Percentiles rank a stretch among this genome's conserved stretches.
Conservation (phyloP, 2,888 invertebrate genomes). For the Drosophila antonietae region DNA sequence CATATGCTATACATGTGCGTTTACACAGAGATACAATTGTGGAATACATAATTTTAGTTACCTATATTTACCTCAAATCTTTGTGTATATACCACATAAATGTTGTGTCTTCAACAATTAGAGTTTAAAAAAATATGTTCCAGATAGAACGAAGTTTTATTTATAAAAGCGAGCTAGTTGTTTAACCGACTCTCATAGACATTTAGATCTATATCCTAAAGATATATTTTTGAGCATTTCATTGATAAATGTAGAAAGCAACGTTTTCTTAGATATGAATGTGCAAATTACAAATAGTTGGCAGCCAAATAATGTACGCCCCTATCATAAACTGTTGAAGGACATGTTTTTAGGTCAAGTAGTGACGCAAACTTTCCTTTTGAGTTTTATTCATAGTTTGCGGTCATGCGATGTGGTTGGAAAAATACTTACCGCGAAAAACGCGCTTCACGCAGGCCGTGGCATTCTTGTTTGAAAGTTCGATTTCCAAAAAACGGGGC, state of each 20-base stretch:
- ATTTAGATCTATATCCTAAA: not conserved
- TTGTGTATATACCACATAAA: too few relatives aligned
- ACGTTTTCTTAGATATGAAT: not conserved
- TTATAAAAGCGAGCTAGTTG: too few relatives aligned
- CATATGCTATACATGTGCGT: not conserved
- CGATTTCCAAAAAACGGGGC: conserved; percentile 79
- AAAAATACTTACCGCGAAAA: conserved; percentile 77
- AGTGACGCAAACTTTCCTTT: conserved; percentile 3
- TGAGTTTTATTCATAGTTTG: conserved; percentile 8
- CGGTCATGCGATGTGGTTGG: not conserved
- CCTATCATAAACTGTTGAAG: not conserved
- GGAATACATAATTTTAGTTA: not conserved
- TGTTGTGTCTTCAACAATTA: too few relatives aligned
- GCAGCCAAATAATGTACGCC: not conserved
- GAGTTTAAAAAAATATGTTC: too few relatives aligned
- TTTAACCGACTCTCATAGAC: not conserved
- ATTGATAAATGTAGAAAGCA: not conserved
- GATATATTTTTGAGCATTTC: not conserved
- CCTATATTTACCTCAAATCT: not conserved
- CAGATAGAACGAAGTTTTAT: too few relatives aligned
- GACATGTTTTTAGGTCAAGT: conserved; percentile 13
- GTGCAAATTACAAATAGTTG: not conserved
- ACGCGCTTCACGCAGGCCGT: conserved; percentile 82
- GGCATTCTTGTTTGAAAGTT: conserved; percentile 72
- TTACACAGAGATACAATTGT: not conserved